phyloP scores from a whole-genome alignment of 2,797 vertebrate species.

The Thaleichthys pacificus region DNA sequence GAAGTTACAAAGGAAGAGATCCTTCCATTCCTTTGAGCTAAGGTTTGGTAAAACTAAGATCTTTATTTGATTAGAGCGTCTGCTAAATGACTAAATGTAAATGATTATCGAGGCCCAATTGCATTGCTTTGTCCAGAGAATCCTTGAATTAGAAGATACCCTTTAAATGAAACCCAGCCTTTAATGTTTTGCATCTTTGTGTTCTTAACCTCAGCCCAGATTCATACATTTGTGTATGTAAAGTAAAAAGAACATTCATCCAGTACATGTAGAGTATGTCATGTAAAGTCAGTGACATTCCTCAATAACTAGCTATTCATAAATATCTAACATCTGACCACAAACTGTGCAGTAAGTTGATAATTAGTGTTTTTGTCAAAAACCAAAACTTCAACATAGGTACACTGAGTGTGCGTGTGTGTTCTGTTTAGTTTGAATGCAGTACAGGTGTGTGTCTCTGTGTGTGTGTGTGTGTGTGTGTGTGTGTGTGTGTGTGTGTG shows the following conservation, averaged over 20 bases:
- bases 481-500: slow-evolving; percentile 17
- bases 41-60: slow-evolving; percentile 32
- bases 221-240: background rate
- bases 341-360: slow-evolving; percentile 24
- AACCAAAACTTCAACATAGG: slow-evolving; percentile 21
- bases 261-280: background rate
- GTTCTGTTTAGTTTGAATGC: slow-evolving; percentile 28
- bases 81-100: background rate
- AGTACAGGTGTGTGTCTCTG: background rate
- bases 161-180: slow-evolving; percentile 17
- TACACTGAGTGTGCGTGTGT: slow-evolving; percentile 32
- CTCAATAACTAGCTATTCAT: slow-evolving; percentile 13
- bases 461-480: slow-evolving; percentile 9
- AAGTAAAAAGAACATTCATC: background rate
- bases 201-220: slow-evolving; percentile 32
- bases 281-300: slow-evolving; percentile 8
- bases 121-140: slow-evolving; percentile 22
- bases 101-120: slow-evolving; percentile 16
- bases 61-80: background rate
- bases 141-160: slow-evolving; percentile 35
- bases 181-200: background rate
- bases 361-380: slow-evolving; percentile 15
- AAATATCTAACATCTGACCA: slow-evolving; percentile 14
- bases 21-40: slow-evolving; percentile 36
- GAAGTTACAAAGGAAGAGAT: background rate